A percentile compares a stretch with the other conserved stretches of the same genome.
Conservation (phyloP, 1,140 invertebrate genomes). For the Sesamia nonagrioides region DNA sequence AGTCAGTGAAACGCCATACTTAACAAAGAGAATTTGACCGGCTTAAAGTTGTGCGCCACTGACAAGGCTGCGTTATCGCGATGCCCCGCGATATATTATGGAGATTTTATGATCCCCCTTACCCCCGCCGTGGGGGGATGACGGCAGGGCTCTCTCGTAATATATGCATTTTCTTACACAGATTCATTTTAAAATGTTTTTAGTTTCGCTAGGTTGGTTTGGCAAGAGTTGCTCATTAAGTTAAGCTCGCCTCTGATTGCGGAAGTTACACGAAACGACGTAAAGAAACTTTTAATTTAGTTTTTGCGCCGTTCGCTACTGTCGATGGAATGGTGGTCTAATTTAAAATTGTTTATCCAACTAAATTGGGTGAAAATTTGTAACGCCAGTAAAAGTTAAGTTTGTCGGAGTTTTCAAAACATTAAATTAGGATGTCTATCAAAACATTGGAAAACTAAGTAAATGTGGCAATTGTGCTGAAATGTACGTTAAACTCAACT, state of each 20-base stretch:
- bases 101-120: conserved; percentile 27
- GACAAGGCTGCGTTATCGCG: conserved; percentile 30
- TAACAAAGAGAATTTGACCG: conserved; percentile 45
- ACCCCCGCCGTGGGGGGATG: not conserved
- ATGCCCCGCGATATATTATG: conserved; percentile 41
- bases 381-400: conserved; percentile 3
- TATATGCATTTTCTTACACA: conserved; percentile 42
- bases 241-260: conserved; percentile 35
- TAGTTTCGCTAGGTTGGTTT: conserved; percentile 42
- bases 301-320: conserved; percentile 36
- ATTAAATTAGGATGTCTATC: conserved; percentile 4
- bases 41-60: conserved; percentile 39
- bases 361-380: conserved; percentile 15
- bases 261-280: conserved; percentile 39
- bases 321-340: conserved; percentile 23
- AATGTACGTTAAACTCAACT: not conserved
- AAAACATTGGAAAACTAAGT: conserved; percentile 9
- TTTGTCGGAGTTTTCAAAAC: not conserved
- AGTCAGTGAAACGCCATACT: conserved; percentile 48
- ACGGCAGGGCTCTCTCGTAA: not conserved
- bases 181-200: conserved; percentile 43
- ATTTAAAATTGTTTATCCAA: conserved; percentile 44
- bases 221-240: conserved; percentile 41
- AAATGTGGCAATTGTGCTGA: too few species aligned
- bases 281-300: conserved; percentile 41